Percentiles rank a stretch among this genome's conserved stretches.
Conservation (phyloP, 2,113 vertebrate species). For the Atherinomorus stipes region DNA sequence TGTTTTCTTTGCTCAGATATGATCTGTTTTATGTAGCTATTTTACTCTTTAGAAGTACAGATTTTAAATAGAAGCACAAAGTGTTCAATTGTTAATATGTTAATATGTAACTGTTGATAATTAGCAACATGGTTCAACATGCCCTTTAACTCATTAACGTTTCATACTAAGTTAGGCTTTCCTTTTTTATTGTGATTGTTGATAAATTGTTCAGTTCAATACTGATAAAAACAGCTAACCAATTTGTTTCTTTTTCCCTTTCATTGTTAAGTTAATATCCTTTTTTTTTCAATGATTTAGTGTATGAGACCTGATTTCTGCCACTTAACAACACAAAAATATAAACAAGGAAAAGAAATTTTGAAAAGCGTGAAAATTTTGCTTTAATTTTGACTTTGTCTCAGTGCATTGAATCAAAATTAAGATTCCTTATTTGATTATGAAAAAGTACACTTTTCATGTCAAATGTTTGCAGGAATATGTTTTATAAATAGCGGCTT, state of each 20-base stretch:
- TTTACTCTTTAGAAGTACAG: slow-evolving; percentile 54
- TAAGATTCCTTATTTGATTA: too few species aligned
- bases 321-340: not conserved
- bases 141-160: slow-evolving; percentile 25
- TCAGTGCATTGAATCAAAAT: too few species aligned
- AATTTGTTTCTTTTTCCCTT: slow-evolving; percentile 45
- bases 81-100: slow-evolving; percentile 18
- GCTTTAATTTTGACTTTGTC: not conserved
- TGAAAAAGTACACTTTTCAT: not conserved
- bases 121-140: slow-evolving; percentile 26
- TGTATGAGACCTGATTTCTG: slow-evolving; percentile 17
- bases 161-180: slow-evolving; percentile 35
- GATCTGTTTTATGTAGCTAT: slow-evolving; percentile 19
- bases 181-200: slow-evolving; percentile 42
- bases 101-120: slow-evolving; percentile 29
- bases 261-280: slow-evolving; percentile 27
- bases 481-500: not conserved
- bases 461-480: not conserved
- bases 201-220: slow-evolving; percentile 55
- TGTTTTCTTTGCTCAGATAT: slow-evolving; percentile 8
- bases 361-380: not conserved
- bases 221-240: slow-evolving; percentile 54
- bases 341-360: not conserved
- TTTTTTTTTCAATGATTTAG: not conserved
- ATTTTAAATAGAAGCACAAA: slow-evolving; percentile 50